Conservation (phyloP, 2,888 invertebrate genomes). For the Thalpophila matura region DNA sequence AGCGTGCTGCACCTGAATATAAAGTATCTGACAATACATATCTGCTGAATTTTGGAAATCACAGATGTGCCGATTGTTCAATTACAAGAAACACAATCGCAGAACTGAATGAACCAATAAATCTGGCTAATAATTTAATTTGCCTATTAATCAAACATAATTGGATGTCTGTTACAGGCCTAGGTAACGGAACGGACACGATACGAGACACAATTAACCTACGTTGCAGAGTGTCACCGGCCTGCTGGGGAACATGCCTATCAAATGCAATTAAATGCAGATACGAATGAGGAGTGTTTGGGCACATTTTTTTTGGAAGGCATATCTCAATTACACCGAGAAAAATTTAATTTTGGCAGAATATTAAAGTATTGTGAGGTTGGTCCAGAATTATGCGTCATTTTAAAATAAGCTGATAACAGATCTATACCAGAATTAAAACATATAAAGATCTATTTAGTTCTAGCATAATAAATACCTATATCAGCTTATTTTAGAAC, state of each 20-base stretch:
- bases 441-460: too few relatives aligned
- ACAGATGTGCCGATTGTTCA: constrained; percentile 18
- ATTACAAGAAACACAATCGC: constrained; percentile 15
- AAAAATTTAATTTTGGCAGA: too few relatives aligned
- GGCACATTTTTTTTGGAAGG: background rate
- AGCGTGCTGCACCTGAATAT: too few relatives aligned
- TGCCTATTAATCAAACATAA: constrained; percentile 36
- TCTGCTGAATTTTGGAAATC: background rate
- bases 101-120: constrained; percentile 30
- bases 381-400: too few relatives aligned
- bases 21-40: background rate
- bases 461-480: too few relatives aligned
- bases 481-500: too few relatives aligned
- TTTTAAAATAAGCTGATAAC: too few relatives aligned
- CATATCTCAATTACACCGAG: background rate
- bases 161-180: constrained; percentile 17
- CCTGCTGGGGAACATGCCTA: constrained; percentile 2
- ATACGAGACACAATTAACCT: constrained; percentile 36
- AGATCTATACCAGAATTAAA: too few relatives aligned
- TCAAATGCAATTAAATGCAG: constrained; percentile 38
- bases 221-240: constrained; percentile 31
- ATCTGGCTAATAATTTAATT: constrained; percentile 35
- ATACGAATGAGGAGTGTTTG: constrained; percentile 1
- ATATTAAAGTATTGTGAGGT: too few relatives aligned
- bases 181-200: constrained; percentile 10